These are phyloP conservation scores for Aurelia sp. DNA, from an alignment of 30 jellyfish, hydroid and myxozoan species.

Conservation along the genomic window DNA sequence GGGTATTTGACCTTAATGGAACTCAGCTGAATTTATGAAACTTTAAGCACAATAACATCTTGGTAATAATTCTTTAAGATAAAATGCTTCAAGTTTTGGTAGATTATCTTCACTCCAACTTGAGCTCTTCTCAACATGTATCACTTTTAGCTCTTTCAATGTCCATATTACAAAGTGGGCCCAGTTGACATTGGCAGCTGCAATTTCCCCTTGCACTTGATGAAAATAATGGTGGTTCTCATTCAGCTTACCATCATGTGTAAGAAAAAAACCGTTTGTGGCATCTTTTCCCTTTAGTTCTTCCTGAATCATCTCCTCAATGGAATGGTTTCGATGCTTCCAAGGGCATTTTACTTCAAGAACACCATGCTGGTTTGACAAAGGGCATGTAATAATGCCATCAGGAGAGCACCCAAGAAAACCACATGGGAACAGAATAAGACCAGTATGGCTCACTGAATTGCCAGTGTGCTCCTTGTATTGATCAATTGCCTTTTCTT, in stretches of 20 bases:
- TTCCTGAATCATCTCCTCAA: conserved; percentile 5
- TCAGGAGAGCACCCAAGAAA: conserved; percentile 21
- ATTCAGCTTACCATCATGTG: not conserved
- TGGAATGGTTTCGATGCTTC: conserved; percentile 23
- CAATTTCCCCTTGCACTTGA: conserved; percentile 51
- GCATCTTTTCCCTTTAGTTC: conserved; percentile 6
- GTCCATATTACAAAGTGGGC: conserved; percentile 57
- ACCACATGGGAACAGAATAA: conserved; percentile 29
- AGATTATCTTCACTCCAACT: not conserved
- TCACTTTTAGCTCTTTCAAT: not conserved
- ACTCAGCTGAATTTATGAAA: not conserved
- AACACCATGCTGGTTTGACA: conserved; percentile 13
- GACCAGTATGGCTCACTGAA: conserved; percentile 18
- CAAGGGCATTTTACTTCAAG: conserved; percentile 46
- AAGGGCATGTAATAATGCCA: conserved; percentile 6
- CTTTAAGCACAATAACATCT: not conserved
- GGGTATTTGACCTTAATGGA: not conserved
- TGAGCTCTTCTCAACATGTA: conserved; percentile 5
- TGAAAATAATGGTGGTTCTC: conserved; percentile 19
- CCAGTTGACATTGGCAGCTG: conserved; percentile 40
- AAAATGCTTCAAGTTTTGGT: not conserved
- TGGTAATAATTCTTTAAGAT: conserved; percentile 9
- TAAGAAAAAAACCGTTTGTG: not conserved
- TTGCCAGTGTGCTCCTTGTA: conserved; percentile 18
- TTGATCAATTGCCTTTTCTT: conserved; percentile 12